Evolutionary conservation across 2,888 invertebrate species (phyloP), one percentile per base, ranked within the genome.

Genomic region (Teleogryllus oceanicus): DNA sequence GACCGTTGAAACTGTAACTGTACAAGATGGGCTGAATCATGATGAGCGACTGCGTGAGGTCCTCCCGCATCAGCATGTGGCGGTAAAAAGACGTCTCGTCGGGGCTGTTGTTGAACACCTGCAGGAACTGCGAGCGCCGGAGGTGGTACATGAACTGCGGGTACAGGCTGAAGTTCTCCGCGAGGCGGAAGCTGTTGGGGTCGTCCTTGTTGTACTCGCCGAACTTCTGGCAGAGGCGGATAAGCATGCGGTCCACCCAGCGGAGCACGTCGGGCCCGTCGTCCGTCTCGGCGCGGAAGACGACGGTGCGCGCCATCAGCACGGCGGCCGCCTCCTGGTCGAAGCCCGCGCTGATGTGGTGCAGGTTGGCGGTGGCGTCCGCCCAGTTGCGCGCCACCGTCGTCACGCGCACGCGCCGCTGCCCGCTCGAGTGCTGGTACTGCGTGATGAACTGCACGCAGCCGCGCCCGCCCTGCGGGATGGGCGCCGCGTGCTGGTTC

Each of bases 141-240:
- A 99, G 89, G 86, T 99, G 99, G 88, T 99, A 99, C 98, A 99
- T 99, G 88, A 99, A 99, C 88, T 99, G 99, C 76, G 99, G 99
- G 89, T 98, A 99, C 81, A 99, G 89, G 81, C 97, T 96, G 89
- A 99, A 99, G 89, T 98, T 98, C 86, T 98, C 98, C 2, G 95
- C 93, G 81, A 99, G 91, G 78, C 98, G 91, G 89, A 99, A 99
- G 83, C 97, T 97, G 86, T 94, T 95, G 20, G 98, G 97, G 88
- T 99, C 98, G 86, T 99, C 99, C 86, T 98, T 98, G 85, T 94
- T 93, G 87, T 97, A 99, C 86, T 99, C 98, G 80, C 99, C 99
- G 89, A 99, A 99, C 88, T 98, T 98, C 88, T 99, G 99, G 87
- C 99, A 99, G 95, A 99, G 89, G 86, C 98, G 90, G 85, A 99